Base-by-base conservation (phyloP, 2,888 invertebrate genomes). In the Pilophorus perplexus region DNA sequence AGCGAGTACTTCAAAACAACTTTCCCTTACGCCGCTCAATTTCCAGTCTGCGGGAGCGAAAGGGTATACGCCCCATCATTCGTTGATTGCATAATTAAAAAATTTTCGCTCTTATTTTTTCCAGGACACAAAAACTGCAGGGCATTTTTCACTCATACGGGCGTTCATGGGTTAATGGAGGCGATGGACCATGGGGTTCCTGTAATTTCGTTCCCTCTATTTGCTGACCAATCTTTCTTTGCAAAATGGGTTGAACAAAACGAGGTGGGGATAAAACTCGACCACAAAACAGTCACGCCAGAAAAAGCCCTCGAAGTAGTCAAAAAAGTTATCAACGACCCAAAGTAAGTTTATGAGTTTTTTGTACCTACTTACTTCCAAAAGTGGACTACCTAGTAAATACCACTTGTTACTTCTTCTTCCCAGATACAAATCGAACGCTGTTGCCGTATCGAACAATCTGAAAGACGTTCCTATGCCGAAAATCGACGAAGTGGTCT, bases 141-240 rank as follows among this genome's bases (percentile, higher is more conserved):
- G 8, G 64, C 66, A 18, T 71, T 71, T 46, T 64, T 71, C 37
- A 67, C 68, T 2, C 71, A 71, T 55, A 68, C 67, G 12, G 71
- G 71, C 0, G 55, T 67, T 14, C 66, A 66, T 46, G 67, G 71
- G 3, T 23, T 69, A 37, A 59, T 48, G 5, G 71, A 71, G 75
- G 83, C 85, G 0, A 80, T 82, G 1, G 81, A 83, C 71, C 82
- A 82, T 70, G 86, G 84, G 8, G 68, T 71, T 12, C 71, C 71
- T 1, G 44, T 73, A 14, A 52, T 74, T 38, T 68, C 71, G 3
- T 69, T 74, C 20, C 73, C 73, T 6, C 44, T 73, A 23, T 71
- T 72, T 67, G 71, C 69, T 14, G 73, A 72, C 23, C 73, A 80
- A 74, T 74, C 74, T 52, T 72, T 76, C 12, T 79, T 79, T 59